Evolutionary conservation across 1,140 invertebrate genomes (phyloP), one percentile per base, ranked within the genome.

Genomic region (Philotrypesis tridentata): DNA sequence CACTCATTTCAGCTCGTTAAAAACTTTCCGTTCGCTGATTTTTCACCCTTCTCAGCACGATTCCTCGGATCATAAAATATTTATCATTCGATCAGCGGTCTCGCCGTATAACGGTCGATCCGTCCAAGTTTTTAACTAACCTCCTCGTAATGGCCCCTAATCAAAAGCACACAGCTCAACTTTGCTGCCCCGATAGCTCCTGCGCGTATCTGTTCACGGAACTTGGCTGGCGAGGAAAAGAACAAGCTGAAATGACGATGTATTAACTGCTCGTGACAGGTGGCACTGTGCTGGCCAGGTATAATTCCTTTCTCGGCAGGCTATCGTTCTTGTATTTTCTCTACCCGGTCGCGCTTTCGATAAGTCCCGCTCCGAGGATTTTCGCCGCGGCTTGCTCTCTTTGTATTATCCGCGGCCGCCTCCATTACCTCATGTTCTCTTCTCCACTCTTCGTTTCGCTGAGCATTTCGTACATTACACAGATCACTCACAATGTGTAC

Each of bases 191-290:
- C 33, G 33, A 37, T 37, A 37, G 33, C 33, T 37, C 9, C 3
- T 37, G 9, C 33, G 3, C 33, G 33, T n/a, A n/a, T n/a, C n/a
- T n/a, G n/a, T n/a, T n/a, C n/a, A 37, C 9, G 4, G 33, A 37
- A 37, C 33, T 3, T 37, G 4, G 3, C 33, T 3, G 33, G 9
- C 3, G 9, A 55, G n/a, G 17, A 55, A 55, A 37, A 71, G 71
- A 11, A 73, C 72, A 25, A 23, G n/a, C n/a, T n/a, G n/a, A n/a
- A n/a, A n/a, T n/a, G 29, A 25, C 76, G 25, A 79, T 68, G 76
- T 70, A 70, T 79, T 79, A 79, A 55, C 76, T 79, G 76, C 60
- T 70, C 9, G 65, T 79, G 76, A 79, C 76, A 79, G 76, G 75
- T 67, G 43, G 0, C 7, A 6, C 1, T 2, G 31, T 4, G 37